Evolutionary conservation across 53 echinoderm and acorn worm species (phyloP).

Genomic region (Pentamera pediparva): DNA sequence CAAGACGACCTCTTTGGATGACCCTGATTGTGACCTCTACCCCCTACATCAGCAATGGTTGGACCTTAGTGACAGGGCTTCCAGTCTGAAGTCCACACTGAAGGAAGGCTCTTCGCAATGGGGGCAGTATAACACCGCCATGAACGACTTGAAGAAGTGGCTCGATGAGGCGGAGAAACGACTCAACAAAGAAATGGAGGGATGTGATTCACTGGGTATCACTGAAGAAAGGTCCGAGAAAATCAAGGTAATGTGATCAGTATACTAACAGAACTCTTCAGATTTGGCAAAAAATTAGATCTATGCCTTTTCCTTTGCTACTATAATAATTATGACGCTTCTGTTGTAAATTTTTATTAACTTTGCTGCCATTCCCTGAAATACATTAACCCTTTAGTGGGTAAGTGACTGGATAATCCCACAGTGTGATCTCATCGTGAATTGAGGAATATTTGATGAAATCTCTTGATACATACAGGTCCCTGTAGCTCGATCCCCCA

Average conservation of each 20-base stretch:
- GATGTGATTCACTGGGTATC: constrained; percentile 17
- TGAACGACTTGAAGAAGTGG: constrained; percentile 55
- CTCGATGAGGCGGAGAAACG: constrained; percentile 38
- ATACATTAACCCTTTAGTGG: too few species aligned
- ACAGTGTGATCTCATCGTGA: too few species aligned
- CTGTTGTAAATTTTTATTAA: too few species aligned
- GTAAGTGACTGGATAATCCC: too few species aligned
- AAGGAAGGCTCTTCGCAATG: constrained; percentile 44
- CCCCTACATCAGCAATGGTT: constrained; percentile 45
- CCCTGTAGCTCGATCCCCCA: too few species aligned
- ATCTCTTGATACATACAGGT: too few species aligned
- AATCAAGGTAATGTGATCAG: not conserved
- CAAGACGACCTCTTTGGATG: not conserved
- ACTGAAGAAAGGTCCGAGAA: not conserved
- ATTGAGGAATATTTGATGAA: too few species aligned
- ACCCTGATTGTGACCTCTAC: not conserved
- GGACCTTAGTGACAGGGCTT: constrained; percentile 21
- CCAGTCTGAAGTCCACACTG: constrained; percentile 42
- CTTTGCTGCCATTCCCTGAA: too few species aligned
- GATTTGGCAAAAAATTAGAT: too few species aligned
- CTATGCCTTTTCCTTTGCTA: too few species aligned
- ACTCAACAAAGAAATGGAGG: not conserved
- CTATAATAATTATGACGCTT: too few species aligned
- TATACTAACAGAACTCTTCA: too few species aligned
- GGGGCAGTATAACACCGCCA: constrained; percentile 45